phyloP scores from a whole-genome alignment of 1,140 invertebrate species.

The Anastatus disparis region DNA sequence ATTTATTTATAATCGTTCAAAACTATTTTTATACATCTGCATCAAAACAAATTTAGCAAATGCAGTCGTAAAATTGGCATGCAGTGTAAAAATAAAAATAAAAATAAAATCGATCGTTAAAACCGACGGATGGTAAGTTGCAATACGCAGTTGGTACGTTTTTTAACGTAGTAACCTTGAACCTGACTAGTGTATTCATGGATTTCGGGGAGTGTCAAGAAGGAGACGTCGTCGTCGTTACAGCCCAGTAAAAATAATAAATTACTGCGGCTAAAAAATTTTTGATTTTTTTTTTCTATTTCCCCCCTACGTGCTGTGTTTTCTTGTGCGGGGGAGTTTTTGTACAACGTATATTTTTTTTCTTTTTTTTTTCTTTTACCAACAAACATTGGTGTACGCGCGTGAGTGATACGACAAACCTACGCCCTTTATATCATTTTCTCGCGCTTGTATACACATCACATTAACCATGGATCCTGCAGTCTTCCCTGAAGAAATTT shows the following conservation, averaged over 20 bases:
- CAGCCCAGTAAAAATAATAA: constrained; percentile 37
- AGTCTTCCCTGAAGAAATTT: constrained; percentile 65
- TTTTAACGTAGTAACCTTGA: constrained; percentile 59
- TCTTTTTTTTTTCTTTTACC: constrained; percentile 57
- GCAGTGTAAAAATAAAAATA: too few species aligned
- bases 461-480: constrained; percentile 65
- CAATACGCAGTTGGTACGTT: constrained; percentile 30
- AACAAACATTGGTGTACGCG: background rate
- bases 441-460: too few species aligned
- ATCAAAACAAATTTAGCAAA: too few species aligned
- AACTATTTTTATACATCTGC: too few species aligned
- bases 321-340: too few species aligned
- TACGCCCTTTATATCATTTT: constrained; percentile 3
- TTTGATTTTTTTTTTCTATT: constrained; percentile 4
- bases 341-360: too few species aligned
- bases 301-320: too few species aligned
- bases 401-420: too few species aligned
- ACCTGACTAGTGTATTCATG: constrained; percentile 64
- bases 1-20: too few species aligned
- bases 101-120: background rate
- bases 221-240: background rate
- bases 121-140: constrained; percentile 34
- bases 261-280: constrained; percentile 43
- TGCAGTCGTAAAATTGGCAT: too few species aligned
- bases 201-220: constrained; percentile 59